Evolutionary conservation across 2,888 invertebrate species (phyloP), one percentile per base, ranked within the genome.

Genomic region (Cylindroiulus punctatus): DNA sequence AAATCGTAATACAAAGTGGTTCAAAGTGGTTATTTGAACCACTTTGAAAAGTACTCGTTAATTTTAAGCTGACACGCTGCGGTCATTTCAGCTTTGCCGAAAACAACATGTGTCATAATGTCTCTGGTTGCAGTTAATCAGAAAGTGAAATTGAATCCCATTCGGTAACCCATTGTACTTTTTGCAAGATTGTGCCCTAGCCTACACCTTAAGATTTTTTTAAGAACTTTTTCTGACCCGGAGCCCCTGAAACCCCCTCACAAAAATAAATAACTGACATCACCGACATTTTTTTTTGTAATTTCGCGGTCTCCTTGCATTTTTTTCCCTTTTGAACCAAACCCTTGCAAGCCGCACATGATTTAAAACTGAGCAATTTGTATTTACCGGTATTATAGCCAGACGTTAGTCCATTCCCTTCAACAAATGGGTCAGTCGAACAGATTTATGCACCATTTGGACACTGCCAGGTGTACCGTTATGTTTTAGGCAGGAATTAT

Each of bases 401-500:
- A 65, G 65, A 22, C 65, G 22, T 26, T 26, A n/a, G 65, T 65
- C 26, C 26, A 65, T 65, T 22, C 26, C 12, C 22, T 65, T 26
- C n/a, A 26, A 65, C 65, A 65, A 65, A 65, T 65, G 65, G 65
- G 65, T 65, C 65, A 65, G 26, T 65, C 12, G 65, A 65, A 65
- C 65, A 26, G 65, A 65, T 65, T 65, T 65, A 26, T 26, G 8
- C 26, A 26, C 65, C 22, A 65, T n/a, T 26, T 65, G 19, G 7
- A 26, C 22, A 26, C 65, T 65, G 65, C 10, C 65, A 3, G n/a
- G 22, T 65, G 8, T 65, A 65, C 26, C 26, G 22, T 65, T 65
- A n/a, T 65, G 19, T 65, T 65, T 65, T 65, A 65, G 65, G 65
- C 26, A 26, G n/a, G 65, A 65, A 65, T 65, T 65, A 65, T 65